Percentiles rank a stretch among this genome's conserved stretches.
These are phyloP conservation scores for Clistopyga incitator DNA, from an alignment of 2,888 invertebrate species.

Conservation along the genomic window DNA sequence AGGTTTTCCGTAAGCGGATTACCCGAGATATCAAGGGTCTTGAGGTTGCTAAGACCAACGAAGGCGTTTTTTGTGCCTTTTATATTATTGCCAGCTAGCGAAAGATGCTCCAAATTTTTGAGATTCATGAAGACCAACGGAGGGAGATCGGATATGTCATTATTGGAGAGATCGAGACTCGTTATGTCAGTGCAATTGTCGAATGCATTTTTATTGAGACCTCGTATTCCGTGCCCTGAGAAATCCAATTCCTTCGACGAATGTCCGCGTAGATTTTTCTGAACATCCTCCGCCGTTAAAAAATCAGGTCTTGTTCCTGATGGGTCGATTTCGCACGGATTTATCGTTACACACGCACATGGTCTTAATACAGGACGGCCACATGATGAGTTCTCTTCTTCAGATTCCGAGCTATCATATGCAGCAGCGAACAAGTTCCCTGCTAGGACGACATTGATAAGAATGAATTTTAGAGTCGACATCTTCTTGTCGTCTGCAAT, in stretches of 20 bases:
- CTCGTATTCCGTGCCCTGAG: conserved; percentile 23
- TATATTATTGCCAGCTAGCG: conserved; percentile 67
- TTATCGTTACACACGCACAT: not conserved
- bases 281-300: not conserved
- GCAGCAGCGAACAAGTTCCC: not conserved
- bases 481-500: not conserved
- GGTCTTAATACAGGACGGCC: not conserved
- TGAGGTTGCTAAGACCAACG: conserved; percentile 71
- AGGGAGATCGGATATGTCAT: conserved; percentile 68
- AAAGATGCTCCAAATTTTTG: conserved; percentile 68
- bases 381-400: not conserved
- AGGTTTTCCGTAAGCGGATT: conserved; percentile 69
- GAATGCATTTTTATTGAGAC: conserved; percentile 68
- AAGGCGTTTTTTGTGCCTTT: conserved; percentile 67
- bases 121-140: conserved; percentile 73
- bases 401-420: not conserved
- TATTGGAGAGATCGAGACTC: conserved; percentile 68
- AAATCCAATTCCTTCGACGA: conserved; percentile 54
- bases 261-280: not conserved
- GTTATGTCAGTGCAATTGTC: conserved; percentile 67
- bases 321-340: conserved; percentile 3
- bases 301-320: not conserved
- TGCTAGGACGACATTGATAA: not conserved
- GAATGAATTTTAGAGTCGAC: not conserved
- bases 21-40: conserved; percentile 70